phyloP scores from a whole-genome alignment of 2,797 vertebrate species.

The Mus spretus region DNA sequence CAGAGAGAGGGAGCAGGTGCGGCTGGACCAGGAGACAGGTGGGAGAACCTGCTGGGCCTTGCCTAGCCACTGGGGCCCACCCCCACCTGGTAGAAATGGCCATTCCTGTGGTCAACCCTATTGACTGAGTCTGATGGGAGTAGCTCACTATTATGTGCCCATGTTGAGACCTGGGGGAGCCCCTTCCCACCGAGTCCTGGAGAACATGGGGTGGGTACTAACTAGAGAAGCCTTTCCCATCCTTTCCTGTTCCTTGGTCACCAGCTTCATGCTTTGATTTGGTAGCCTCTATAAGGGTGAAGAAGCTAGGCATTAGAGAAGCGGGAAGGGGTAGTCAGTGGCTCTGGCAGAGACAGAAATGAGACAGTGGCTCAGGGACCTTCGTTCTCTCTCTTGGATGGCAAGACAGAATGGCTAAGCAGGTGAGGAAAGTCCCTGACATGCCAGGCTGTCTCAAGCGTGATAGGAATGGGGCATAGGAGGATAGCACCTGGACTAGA shows the following conservation, averaged over 20 bases:
- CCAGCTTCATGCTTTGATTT: not conserved
- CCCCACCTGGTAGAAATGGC: not conserved
- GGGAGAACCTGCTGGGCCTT: constrained; percentile 10
- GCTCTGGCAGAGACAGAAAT: not conserved
- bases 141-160: rapidly evolving
- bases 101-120: not conserved
- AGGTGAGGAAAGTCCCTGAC: not conserved
- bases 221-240: not conserved
- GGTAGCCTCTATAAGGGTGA: not conserved
- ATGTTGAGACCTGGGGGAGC: not conserved
- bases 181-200: not conserved
- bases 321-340: too few relatives aligned
- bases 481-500: not conserved
- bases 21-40: constrained; percentile 96
- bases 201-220: not conserved
- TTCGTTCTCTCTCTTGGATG: not conserved
- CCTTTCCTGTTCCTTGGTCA: not conserved
- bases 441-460: not conserved
- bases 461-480: not conserved
- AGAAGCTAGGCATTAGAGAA: too few relatives aligned
- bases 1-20: constrained; percentile 95
- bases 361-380: too few relatives aligned
- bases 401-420: not conserved
- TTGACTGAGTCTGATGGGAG: not conserved
- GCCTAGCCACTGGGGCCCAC: not conserved